Conservation (phyloP, 2,797 vertebrate genomes). For the Hephaestus fuliginosus region DNA sequence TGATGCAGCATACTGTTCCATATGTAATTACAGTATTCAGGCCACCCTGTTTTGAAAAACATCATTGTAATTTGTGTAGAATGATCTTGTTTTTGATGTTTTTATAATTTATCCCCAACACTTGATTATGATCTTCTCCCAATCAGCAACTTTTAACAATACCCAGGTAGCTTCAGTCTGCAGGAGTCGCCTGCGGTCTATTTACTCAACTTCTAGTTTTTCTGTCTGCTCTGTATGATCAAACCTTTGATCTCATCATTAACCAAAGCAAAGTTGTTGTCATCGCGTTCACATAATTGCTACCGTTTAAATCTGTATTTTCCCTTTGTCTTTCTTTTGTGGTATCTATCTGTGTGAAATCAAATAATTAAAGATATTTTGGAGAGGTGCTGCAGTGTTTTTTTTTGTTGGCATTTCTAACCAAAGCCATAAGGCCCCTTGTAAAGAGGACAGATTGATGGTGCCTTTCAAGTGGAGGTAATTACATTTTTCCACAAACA, state of each 20-base stretch:
- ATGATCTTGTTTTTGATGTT: background rate
- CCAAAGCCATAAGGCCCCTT: conserved; percentile 33
- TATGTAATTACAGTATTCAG: background rate
- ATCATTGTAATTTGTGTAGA: background rate
- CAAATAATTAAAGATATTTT: conserved; percentile 19
- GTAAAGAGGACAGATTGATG: conserved; percentile 60
- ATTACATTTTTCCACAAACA: conserved; percentile 63
- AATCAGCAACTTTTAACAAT: background rate
- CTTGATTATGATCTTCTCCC: background rate
- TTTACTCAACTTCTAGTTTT: background rate
- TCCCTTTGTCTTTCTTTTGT: background rate
- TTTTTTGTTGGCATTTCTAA: conserved; percentile 38
- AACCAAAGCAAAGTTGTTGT: background rate
- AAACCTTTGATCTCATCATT: conserved; percentile 4
- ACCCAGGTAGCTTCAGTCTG: background rate
- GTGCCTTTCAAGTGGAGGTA: conserved; percentile 68
- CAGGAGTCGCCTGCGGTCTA: background rate
- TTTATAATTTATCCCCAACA: background rate
- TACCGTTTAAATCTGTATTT: background rate
- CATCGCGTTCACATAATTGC: background rate
- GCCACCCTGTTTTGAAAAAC: too few relatives aligned
- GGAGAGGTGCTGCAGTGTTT: conserved; percentile 26
- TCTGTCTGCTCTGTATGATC: background rate
- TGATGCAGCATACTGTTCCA: background rate
- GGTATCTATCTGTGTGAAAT: conserved; percentile 17